Percentiles rank a stretch among this genome's conserved stretches.
These are phyloP conservation scores for Saccostrea cuccullata DNA, from an alignment of 1,140 invertebrate species.

Conservation along the genomic window DNA sequence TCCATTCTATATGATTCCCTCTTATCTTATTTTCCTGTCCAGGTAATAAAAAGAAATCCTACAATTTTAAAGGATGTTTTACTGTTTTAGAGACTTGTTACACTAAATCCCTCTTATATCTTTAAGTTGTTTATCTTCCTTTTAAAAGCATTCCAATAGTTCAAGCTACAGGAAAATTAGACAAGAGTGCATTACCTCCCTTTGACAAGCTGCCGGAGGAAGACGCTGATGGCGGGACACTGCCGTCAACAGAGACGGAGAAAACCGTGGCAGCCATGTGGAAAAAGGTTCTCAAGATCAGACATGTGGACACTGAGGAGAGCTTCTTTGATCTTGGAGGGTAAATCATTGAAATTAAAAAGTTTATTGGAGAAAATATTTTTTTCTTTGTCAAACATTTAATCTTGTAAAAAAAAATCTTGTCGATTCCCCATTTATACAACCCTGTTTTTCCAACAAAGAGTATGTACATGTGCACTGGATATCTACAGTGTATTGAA, in stretches of 20 bases:
- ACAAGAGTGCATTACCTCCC: conserved; percentile 77
- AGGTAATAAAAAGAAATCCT: conserved; percentile 62
- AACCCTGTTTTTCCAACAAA: too few relatives aligned
- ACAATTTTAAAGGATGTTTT: too few relatives aligned
- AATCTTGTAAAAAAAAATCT: too few relatives aligned
- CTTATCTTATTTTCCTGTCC: conserved; percentile 79
- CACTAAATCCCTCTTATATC: too few relatives aligned
- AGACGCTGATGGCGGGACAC: conserved; percentile 72
- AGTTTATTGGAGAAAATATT: too few relatives aligned
- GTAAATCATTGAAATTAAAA: conserved; percentile 57
- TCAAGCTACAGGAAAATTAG: conserved; percentile 78
- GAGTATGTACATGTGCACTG: too few relatives aligned
- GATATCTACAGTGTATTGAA: too few relatives aligned
- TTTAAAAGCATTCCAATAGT: conserved; percentile 77
- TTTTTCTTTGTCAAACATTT: too few relatives aligned
- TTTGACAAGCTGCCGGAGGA: conserved; percentile 71
- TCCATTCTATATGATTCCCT: conserved; percentile 82
- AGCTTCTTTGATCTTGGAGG: conserved; percentile 80
- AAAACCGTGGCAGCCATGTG: conserved; percentile 76
- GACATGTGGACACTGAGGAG: conserved; percentile 78
- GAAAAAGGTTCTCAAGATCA: conserved; percentile 74
- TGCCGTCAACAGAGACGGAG: conserved; percentile 77
- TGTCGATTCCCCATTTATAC: too few relatives aligned
- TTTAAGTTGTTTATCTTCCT: neutral
- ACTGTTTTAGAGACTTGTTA: too few relatives aligned